Percentiles rank a stretch among this genome's conserved stretches.
Conservation (phyloP, 2,888 invertebrate genomes). For the Bedellia somnulentella region DNA sequence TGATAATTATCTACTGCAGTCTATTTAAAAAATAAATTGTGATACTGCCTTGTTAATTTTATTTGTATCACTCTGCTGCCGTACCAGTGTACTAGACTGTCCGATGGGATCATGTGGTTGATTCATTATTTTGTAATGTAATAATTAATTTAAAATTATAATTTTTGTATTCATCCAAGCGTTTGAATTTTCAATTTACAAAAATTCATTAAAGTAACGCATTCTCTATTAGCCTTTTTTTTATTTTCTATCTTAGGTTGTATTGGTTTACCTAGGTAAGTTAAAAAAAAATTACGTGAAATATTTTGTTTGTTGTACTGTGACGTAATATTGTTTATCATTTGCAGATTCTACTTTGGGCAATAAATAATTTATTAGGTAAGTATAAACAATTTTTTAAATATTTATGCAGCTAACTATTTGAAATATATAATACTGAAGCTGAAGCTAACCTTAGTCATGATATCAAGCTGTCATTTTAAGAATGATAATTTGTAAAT, state of each 20-base stretch:
- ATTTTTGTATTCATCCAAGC: constrained; percentile 37
- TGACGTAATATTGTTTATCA: not conserved
- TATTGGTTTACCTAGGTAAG: not conserved
- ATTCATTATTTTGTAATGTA: constrained; percentile 36
- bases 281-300: not conserved
- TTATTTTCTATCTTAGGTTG: not conserved
- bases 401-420: too few relatives aligned
- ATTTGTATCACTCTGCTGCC: too few relatives aligned
- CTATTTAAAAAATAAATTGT: not conserved
- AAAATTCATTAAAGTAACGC: too few relatives aligned
- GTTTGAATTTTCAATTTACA: constrained; percentile 1
- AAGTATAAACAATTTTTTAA: too few relatives aligned
- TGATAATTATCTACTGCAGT: constrained; percentile 14
- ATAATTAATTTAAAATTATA: constrained; percentile 62
- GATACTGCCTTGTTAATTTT: constrained; percentile 4
- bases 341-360: not conserved
- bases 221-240: too few relatives aligned
- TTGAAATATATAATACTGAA: too few relatives aligned
- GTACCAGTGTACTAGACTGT: too few relatives aligned
- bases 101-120: constrained; percentile 6
- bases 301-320: not conserved
- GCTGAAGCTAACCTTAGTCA: too few relatives aligned
- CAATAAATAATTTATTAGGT: not conserved
- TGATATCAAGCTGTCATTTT: not conserved
- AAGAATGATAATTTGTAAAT: not conserved